A percentile compares a stretch with the other conserved stretches of the same genome.
phyloP scores from a whole-genome alignment of 2,113 vertebrate species.

The Hemiscyllium ocellatum region DNA sequence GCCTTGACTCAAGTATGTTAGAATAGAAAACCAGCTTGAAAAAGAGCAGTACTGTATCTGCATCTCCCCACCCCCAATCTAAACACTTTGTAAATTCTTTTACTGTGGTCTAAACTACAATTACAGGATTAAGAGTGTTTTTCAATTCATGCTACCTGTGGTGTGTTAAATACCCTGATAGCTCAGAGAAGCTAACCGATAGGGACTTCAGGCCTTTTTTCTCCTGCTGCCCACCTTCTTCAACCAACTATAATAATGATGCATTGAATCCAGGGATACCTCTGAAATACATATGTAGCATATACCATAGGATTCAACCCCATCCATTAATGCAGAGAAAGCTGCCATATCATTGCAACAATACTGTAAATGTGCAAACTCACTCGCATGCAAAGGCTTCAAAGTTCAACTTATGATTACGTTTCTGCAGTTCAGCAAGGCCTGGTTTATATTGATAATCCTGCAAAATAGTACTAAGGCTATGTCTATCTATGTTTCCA shows the following conservation, averaged over 20 bases:
- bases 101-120: conserved; percentile 34
- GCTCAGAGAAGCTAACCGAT: conserved; percentile 31
- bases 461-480: neutral
- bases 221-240: neutral
- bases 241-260: neutral
- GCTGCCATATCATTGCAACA: neutral
- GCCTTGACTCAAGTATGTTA: conserved; percentile 16
- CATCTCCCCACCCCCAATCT: conserved; percentile 19
- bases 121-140: conserved; percentile 25
- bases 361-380: neutral
- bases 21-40: neutral
- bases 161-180: conserved; percentile 36
- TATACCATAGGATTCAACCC: neutral
- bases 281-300: neutral
- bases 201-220: neutral
- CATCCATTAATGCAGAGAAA: neutral
- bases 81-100: conserved; percentile 35
- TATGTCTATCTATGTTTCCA: neutral
- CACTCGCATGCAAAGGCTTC: neutral
- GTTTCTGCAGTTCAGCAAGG: neutral
- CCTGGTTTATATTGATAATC: neutral
- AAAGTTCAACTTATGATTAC: neutral
- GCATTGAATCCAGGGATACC: neutral
- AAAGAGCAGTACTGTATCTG: conserved; percentile 33
- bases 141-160: conserved; percentile 28